These are phyloP conservation scores for Ariolimax columbianus DNA, from an alignment of 2,888 invertebrate species.

Conservation along the genomic window DNA sequence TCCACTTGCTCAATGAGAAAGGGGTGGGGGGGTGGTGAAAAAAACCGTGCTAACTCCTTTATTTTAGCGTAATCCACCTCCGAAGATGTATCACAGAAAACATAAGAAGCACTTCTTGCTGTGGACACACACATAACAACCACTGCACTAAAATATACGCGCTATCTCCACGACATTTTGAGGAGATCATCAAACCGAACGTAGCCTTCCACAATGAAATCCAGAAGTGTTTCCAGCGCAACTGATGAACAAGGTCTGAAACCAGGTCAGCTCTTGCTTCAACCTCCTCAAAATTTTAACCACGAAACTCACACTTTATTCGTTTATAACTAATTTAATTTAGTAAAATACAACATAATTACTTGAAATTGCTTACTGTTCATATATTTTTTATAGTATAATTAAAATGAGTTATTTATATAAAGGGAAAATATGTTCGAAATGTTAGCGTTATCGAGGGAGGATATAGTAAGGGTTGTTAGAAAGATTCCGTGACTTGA, in stretches of 20 bases:
- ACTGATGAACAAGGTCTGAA: constrained; percentile 6
- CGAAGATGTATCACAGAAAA: constrained; percentile 35
- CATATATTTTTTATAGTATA: too few species aligned
- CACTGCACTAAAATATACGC: not conserved
- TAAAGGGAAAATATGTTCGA: too few species aligned
- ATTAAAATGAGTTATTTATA: too few species aligned
- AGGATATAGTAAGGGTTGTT: too few species aligned
- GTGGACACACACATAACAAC: constrained; percentile 32
- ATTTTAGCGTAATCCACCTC: constrained; percentile 19
- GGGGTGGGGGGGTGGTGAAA: too few species aligned
- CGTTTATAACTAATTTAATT: too few species aligned
- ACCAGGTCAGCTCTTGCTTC: constrained; percentile 48
- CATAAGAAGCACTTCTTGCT: constrained; percentile 9
- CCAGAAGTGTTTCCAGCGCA: constrained; percentile 22
- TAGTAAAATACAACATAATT: too few species aligned
- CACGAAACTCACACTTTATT: too few species aligned
- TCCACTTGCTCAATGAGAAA: not conserved
- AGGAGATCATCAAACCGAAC: not conserved
- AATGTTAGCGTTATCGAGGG: too few species aligned
- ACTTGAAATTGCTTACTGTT: too few species aligned
- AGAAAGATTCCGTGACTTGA: too few species aligned
- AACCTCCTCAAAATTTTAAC: constrained; percentile 22
- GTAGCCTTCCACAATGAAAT: constrained; percentile 23
- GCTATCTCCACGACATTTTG: constrained; percentile 33
- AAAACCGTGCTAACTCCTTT: constrained; percentile 25